Evolutionary conservation across 2,888 invertebrate species (phyloP), one percentile per base, ranked within the genome.

Genomic region (Melieria crassipennis): DNA sequence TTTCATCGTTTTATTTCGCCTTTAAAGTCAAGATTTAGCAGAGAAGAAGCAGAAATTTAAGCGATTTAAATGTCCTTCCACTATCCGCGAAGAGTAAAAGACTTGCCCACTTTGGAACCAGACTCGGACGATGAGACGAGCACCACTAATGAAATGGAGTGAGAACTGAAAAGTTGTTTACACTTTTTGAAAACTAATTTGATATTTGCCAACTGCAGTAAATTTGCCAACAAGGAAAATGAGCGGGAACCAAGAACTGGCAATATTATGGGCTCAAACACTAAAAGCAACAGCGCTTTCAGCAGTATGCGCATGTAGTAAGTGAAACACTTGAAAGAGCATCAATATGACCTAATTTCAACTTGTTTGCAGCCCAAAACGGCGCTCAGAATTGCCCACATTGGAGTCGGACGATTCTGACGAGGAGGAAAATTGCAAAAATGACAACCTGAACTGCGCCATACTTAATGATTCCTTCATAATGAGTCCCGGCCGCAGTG

Each of bases 401-500:
- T 70, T 84, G 63, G 84, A 85, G 72, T 84, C 83, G 0, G 86
- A 86, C 69, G 86, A 82, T 3, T 82, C 85, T 4, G 82, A 82
- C 58, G 83, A 83, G 6, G 76, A 77, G 1, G 83, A 84, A 10
- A 72, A 78, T 46, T 73, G 64, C 9, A 81, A 78, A 65, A 78
- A 79, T 45, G 82, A 85, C 70, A 86, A 86, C 60, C 77, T 86
- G 1, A 86, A 87, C 71, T 84, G 83, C 72, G 87, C 85, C 16
- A 84, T 85, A 45, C 77, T 87, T 0, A 84, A 86, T 68, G 85
- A 87, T 70, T 87, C 87, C 1, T 84, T 86, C 67, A 78, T 84
- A 5, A 63, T 85, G 7, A 86, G 83, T 72, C 86, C 86, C 0
- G 74, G 72, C 3, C 80, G 80, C 72, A 78, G 78, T 30, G 80